Evolutionary conservation across 1,140 invertebrate species (phyloP), one percentile per base, ranked within the genome.

Genomic region (Heliothis subflexa): DNA sequence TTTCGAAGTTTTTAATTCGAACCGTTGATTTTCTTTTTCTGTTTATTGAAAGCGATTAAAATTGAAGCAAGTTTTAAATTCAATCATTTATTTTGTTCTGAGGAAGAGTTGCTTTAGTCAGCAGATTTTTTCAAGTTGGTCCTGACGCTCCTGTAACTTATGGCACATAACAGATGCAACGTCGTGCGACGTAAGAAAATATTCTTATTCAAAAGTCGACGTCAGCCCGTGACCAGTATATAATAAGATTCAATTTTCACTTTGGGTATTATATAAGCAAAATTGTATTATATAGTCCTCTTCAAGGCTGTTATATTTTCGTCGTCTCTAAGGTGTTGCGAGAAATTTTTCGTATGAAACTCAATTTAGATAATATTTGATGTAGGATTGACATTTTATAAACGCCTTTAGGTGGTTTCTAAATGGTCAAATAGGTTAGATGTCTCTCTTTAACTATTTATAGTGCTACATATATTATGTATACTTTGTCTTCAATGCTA

Each of bases 191-290:
- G 76, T 84, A 89, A 91, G 87, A 89, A 75, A 89, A 91, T 87
- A 89, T 89, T 86, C 81, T 86, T 90, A 88, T 91, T 91, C 87
- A 86, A 85, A 87, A 86, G 83, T 88, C 84, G 80, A 85, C 85
- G 81, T 77, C 82, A 78, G 80, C 82, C 82, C 85, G 87, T 89
- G 89, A 88, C 83, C 85, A 82, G 85, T 83, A 85, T 90, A 81
- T 78, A 82, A 79, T 80, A 64, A 54, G 75, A 77, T 77, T 57
- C 75, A 70, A 77, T 77, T 77, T 77, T 77, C 62, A 49, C 75
- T 77, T 77, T 70, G 61, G 61, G 62, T 64, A 62, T 55, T 73
- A 55, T 73, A 47, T 75, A 75, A 75, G 47, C 40, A 62, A 74
- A 49, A 75, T 64, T 73, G 40, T 47, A 57, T 73, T 59, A 73